A percentile compares a stretch with the other conserved stretches of the same genome.
Conservation (phyloP, 2,797 vertebrate genomes). For the Gadopsis marmoratus region DNA sequence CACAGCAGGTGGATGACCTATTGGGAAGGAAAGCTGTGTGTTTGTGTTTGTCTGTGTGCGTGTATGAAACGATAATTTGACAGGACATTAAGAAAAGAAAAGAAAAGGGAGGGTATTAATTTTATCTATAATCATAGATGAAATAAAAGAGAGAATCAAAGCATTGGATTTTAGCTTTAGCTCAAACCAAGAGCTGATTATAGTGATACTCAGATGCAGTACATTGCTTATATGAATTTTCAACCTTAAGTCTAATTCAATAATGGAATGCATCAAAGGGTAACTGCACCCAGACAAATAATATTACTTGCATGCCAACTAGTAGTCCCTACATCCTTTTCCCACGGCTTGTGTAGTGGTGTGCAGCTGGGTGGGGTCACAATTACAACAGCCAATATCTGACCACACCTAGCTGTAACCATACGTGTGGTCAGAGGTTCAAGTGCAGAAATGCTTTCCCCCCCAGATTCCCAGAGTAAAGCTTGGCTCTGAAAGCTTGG, state of each 20-base stretch:
- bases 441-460: not conserved
- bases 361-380: not conserved
- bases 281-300: slow-evolving; percentile 23
- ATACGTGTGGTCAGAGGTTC: no score
- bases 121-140: slow-evolving; percentile 8
- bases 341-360: not conserved
- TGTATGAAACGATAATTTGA: slow-evolving; percentile 17
- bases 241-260: slow-evolving; percentile 40
- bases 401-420: not conserved
- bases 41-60: not conserved
- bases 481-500: not conserved
- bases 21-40: slow-evolving; percentile 30
- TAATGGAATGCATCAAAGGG: slow-evolving; percentile 35
- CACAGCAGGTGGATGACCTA: slow-evolving; percentile 61
- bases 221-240: slow-evolving; percentile 32
- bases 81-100: slow-evolving; percentile 7
- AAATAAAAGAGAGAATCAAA: slow-evolving; percentile 23
- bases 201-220: not conserved
- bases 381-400: not conserved
- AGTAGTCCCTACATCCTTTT: not conserved
- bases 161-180: slow-evolving; percentile 16
- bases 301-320: slow-evolving; percentile 9
- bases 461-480: not conserved
- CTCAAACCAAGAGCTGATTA: slow-evolving; percentile 41
- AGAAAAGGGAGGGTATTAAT: slow-evolving; percentile 7